Percentiles rank a stretch among this genome's conserved stretches.
These are phyloP conservation scores for Cremastinae sp. DNA, from an alignment of 2,888 invertebrate species.

Conservation along the genomic window DNA sequence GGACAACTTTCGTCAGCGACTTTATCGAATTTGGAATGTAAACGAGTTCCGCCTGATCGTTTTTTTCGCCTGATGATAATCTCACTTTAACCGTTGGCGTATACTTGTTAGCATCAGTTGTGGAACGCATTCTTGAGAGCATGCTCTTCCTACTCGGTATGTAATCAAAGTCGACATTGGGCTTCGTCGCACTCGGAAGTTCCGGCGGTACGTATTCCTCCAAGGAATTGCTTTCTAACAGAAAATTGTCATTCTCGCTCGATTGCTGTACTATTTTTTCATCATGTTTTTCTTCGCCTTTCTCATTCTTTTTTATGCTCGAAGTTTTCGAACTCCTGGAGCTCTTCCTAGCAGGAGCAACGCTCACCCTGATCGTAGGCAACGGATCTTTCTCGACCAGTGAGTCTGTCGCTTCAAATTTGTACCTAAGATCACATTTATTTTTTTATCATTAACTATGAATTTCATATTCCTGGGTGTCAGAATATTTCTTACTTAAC, in stretches of 20 bases:
- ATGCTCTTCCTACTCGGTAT: constrained; percentile 72
- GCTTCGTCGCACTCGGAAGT: constrained; percentile 57
- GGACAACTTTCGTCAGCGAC: constrained; percentile 45
- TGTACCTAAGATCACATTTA: constrained; percentile 63
- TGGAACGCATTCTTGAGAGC: constrained; percentile 64
- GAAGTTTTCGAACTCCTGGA: constrained; percentile 18
- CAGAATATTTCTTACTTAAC: constrained; percentile 66
- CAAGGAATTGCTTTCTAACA: constrained; percentile 56
- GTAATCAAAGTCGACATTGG: constrained; percentile 65
- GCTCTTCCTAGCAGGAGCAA: constrained; percentile 66
- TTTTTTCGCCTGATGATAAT: constrained; percentile 16
- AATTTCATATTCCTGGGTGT: neutral
- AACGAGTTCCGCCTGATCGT: constrained; percentile 26
- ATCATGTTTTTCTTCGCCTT: constrained; percentile 18
- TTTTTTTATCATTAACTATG: no score
- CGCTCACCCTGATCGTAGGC: constrained; percentile 71
- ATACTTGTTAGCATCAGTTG: constrained; percentile 66
- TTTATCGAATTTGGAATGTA: constrained; percentile 72
- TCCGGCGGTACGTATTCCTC: constrained; percentile 71
- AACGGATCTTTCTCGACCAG: constrained; percentile 62
- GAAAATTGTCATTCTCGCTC: constrained; percentile 40
- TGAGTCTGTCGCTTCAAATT: constrained; percentile 67
- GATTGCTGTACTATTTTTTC: constrained; percentile 36
- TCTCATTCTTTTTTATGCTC: constrained; percentile 22
- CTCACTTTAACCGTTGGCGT: constrained; percentile 62